These are phyloP conservation scores for Clarias gariepinus DNA, from an alignment of 2,113 vertebrate genomes.

Conservation along the genomic window DNA sequence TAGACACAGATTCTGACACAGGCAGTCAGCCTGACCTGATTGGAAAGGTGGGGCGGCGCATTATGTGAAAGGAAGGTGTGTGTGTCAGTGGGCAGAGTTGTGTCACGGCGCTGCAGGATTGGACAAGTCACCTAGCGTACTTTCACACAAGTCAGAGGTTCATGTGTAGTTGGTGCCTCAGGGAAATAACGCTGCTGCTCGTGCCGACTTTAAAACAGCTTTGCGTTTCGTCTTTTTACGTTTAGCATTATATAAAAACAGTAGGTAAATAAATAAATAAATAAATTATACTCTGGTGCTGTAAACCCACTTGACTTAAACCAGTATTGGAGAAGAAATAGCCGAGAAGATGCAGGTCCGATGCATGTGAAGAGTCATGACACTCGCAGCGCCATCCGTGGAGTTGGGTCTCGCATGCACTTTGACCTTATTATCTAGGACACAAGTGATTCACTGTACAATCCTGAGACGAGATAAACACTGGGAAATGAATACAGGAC, in stretches of 20 bases:
- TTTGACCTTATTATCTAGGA: constrained; percentile 34
- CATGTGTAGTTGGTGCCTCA: neutral
- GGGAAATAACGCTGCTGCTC: constrained; percentile 14
- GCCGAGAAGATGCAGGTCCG: neutral
- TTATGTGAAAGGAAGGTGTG: constrained; percentile 20
- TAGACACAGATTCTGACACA: constrained; percentile 54
- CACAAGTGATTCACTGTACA: constrained; percentile 37
- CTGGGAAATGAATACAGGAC: neutral
- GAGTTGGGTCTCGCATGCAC: neutral
- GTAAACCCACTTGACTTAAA: neutral
- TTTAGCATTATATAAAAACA: neutral
- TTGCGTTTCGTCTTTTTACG: neutral
- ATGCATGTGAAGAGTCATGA: neutral
- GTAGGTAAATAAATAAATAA: no score
- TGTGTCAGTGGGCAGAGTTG: constrained; percentile 27
- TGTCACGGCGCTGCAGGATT: constrained; percentile 7
- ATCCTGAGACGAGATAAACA: constrained; percentile 11
- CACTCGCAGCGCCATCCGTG: neutral
- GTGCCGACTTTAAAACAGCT: neutral
- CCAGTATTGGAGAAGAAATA: neutral
- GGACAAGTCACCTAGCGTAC: constrained; percentile 19
- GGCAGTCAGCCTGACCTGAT: constrained; percentile 57
- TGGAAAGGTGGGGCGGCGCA: constrained; percentile 34
- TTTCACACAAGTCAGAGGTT: neutral
- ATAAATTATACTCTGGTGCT: no score